Evolutionary conservation across 1,140 invertebrate species (phyloP).

Genomic region (Anagrus nilaparvatae): DNA sequence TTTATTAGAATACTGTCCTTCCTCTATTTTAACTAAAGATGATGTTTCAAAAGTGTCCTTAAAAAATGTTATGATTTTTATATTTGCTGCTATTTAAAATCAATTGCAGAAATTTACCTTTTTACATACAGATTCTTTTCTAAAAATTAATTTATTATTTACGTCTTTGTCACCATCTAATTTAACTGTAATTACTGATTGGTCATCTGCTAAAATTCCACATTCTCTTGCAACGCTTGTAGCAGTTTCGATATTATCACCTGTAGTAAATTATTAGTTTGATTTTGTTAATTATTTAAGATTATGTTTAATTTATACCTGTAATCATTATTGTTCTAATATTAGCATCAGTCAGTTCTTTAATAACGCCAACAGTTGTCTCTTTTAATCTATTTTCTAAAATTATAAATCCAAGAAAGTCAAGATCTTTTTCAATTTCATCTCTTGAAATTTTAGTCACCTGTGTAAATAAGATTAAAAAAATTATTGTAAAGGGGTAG

Average conservation of each 20-base stretch:
- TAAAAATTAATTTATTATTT: too few relatives aligned
- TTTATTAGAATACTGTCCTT: slow-evolving; percentile 27
- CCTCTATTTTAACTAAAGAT: slow-evolving; percentile 26
- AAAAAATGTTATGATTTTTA: too few relatives aligned
- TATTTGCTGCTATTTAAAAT: too few relatives aligned
- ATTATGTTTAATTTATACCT: slow-evolving; percentile 42
- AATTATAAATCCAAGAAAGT: slow-evolving; percentile 80
- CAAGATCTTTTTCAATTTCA: slow-evolving; percentile 69
- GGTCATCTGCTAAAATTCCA: slow-evolving; percentile 67
- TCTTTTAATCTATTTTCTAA: slow-evolving; percentile 87
- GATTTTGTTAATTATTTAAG: neutral
- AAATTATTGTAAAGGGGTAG: too few relatives aligned
- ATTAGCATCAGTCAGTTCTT: slow-evolving; percentile 65
- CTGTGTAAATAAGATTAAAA: slow-evolving; percentile 19
- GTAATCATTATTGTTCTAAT: slow-evolving; percentile 96
- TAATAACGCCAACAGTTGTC: slow-evolving; percentile 71
- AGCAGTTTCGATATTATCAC: slow-evolving; percentile 95
- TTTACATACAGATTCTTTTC: too few relatives aligned
- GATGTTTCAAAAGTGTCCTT: too few relatives aligned
- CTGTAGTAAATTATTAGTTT: slow-evolving; percentile 37
- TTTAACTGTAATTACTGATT: too few relatives aligned
- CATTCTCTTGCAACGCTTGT: slow-evolving; percentile 93
- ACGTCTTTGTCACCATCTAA: too few relatives aligned
- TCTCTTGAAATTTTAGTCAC: slow-evolving; percentile 63
- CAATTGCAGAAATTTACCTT: too few relatives aligned